Conservation (phyloP, 2,888 invertebrate genomes). For the Xestobium rufovillosum region DNA sequence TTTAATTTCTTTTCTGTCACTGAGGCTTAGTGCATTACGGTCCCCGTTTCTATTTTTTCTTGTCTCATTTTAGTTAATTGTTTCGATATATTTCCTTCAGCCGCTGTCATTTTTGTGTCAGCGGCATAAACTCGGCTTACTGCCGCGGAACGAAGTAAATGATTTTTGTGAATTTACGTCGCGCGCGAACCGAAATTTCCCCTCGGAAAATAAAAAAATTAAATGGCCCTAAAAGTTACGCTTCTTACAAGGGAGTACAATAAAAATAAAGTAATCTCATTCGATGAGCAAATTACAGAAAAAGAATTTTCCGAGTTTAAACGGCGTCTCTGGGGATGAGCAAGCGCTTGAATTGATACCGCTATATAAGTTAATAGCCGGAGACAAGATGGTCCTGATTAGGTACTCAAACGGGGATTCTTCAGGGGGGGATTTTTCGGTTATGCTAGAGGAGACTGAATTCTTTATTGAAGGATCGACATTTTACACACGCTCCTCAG, state of each 20-base stretch:
- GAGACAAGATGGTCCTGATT: conserved; percentile 44
- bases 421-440: conserved; percentile 23
- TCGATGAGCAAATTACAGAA: conserved; percentile 32
- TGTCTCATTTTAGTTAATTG: conserved; percentile 39
- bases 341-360: conserved; percentile 42
- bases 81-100: conserved; percentile 36
- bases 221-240: no score
- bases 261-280: not conserved
- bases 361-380: conserved; percentile 45
- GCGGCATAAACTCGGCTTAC: no score
- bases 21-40: conserved; percentile 32
- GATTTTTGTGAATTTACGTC: no score
- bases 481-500: no score
- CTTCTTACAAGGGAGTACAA: no score
- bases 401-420: conserved; percentile 22
- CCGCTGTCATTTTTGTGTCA: conserved; percentile 26
- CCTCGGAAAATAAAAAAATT: no score
- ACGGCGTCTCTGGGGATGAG: conserved; percentile 30
- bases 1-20: conserved; percentile 37
- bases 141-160: no score
- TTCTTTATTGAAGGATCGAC: no score
- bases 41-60: conserved; percentile 36
- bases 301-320: conserved; percentile 33
- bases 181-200: no score
- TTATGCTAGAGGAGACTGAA: no score